Evolutionary conservation across 2,888 invertebrate genomes (phyloP).

Genomic region (Hemaris fuciformis): DNA sequence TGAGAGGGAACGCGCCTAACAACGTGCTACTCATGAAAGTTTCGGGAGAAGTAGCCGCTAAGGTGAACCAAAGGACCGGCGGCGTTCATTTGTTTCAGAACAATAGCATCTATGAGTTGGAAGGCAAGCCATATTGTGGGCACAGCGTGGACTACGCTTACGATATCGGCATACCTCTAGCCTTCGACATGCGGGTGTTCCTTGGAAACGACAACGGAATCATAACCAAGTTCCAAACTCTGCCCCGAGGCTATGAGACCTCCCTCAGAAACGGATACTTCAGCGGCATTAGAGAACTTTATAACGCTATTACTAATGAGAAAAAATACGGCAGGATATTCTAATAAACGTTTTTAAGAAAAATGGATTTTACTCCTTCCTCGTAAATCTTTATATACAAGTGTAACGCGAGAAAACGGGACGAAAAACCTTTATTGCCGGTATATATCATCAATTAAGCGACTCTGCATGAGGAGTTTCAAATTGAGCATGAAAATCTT

Average conservation of each 20-base stretch:
- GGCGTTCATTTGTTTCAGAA: slow-evolving; percentile 53
- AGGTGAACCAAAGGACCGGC: slow-evolving; percentile 57
- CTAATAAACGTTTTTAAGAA: slow-evolving; percentile 24
- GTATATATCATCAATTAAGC: slow-evolving; percentile 19
- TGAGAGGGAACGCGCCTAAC: slow-evolving; percentile 28
- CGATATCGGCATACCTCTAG: slow-evolving; percentile 40
- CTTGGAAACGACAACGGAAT: slow-evolving; percentile 48
- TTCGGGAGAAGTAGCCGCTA: slow-evolving; percentile 48
- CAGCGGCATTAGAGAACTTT: slow-evolving; percentile 61
- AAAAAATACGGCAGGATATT: slow-evolving; percentile 36
- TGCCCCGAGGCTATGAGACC: slow-evolving; percentile 55
- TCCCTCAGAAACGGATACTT: slow-evolving; percentile 61
- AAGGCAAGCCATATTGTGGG: slow-evolving; percentile 57
- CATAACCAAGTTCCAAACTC: slow-evolving; percentile 54
- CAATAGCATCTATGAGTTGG: slow-evolving; percentile 48
- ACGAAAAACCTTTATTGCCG: neutral
- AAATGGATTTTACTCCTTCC: neutral
- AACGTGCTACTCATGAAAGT: slow-evolving; percentile 30
- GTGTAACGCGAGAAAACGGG: slow-evolving; percentile 10
- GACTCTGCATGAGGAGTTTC: slow-evolving; percentile 29
- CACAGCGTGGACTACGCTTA: slow-evolving; percentile 67
- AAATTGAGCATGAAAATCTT: slow-evolving; percentile 49
- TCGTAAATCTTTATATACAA: neutral
- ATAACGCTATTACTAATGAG: slow-evolving; percentile 45
- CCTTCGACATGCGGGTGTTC: slow-evolving; percentile 69